A percentile compares a stretch with the other conserved stretches of the same genome.
phyloP scores from a whole-genome alignment of 2,888 invertebrate genomes.

The Panzeria rudis region DNA sequence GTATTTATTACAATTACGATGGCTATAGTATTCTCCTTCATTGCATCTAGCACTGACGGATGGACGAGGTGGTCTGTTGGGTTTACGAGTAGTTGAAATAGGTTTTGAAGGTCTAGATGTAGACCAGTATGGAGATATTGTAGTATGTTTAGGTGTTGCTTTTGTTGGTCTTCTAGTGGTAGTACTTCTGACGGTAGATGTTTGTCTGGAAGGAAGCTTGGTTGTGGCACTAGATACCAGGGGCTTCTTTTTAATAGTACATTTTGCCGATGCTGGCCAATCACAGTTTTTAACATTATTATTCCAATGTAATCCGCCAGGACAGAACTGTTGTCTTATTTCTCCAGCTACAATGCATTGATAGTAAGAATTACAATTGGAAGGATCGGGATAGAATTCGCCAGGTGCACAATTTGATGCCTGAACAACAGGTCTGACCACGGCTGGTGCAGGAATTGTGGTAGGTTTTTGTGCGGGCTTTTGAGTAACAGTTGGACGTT shows the following conservation, averaged over 20 bases:
- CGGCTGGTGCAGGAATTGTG: conserved; percentile 83
- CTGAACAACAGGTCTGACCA: conserved; percentile 83
- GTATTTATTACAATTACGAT: conserved; percentile 89
- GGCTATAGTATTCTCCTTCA: conserved; percentile 90
- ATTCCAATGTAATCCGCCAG: conserved; percentile 93
- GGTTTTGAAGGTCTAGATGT: conserved; percentile 69
- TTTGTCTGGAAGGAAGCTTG: conserved; percentile 73
- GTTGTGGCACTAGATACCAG: conserved; percentile 78
- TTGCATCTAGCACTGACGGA: conserved; percentile 83
- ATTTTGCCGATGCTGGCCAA: conserved; percentile 91
- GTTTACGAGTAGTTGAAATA: conserved; percentile 72
- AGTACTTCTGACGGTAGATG: conserved; percentile 75
- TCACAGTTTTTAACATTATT: conserved; percentile 88
- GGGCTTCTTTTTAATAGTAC: conserved; percentile 83
- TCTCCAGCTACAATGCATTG: conserved; percentile 89
- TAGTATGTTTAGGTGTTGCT: conserved; percentile 38
- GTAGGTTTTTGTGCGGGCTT: conserved; percentile 76
- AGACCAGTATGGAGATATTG: conserved; percentile 45
- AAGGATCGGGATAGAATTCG: conserved; percentile 86
- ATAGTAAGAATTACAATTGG: conserved; percentile 90
- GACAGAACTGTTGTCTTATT: conserved; percentile 89
- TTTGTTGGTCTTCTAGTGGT: conserved; percentile 40
- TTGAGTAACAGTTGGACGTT: conserved; percentile 77
- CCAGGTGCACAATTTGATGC: conserved; percentile 84
- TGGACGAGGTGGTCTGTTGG: conserved; percentile 76